phyloP scores from a whole-genome alignment of 2,797 vertebrate genomes.

The Distichodus sexfasciatus region DNA sequence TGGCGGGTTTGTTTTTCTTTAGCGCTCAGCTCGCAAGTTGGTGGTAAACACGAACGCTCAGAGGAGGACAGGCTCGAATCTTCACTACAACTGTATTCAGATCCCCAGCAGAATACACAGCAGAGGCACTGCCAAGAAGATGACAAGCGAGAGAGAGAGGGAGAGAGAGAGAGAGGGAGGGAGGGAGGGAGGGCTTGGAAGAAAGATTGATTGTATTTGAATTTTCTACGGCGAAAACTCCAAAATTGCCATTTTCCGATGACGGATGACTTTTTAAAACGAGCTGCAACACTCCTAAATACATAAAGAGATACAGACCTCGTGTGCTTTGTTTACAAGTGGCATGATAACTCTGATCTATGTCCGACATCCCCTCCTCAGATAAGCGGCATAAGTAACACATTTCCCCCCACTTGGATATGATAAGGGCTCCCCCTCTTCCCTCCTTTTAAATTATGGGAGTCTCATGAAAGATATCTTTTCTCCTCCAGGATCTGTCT shows the following conservation, averaged over 20 bases:
- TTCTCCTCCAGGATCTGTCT: constrained; percentile 25
- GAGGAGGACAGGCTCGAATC: constrained; percentile 37
- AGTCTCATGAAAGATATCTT: constrained; percentile 26
- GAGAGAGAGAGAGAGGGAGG: neutral
- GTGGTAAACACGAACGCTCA: constrained; percentile 43
- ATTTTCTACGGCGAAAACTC: constrained; percentile 14
- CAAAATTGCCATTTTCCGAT: constrained; percentile 40
- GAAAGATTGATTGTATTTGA: constrained; percentile 11
- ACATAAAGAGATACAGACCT: constrained; percentile 44
- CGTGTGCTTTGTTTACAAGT: constrained; percentile 26
- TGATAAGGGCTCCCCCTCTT: too few relatives aligned
- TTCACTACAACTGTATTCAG: constrained; percentile 38
- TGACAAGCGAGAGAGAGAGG: constrained; percentile 34
- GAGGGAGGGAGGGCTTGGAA: constrained; percentile 10
- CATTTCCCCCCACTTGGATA: constrained; percentile 23
- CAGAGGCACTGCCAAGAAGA: constrained; percentile 48
- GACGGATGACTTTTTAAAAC: constrained; percentile 34
- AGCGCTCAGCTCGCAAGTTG: constrained; percentile 36
- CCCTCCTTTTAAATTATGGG: constrained; percentile 27
- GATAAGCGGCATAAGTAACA: constrained; percentile 33
- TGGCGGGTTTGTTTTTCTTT: constrained; percentile 4
- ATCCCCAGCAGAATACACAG: constrained; percentile 36
- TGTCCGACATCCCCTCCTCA: constrained; percentile 17
- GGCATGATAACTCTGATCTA: constrained; percentile 30
- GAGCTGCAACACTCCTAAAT: constrained; percentile 46